A percentile compares a stretch with the other conserved stretches of the same genome.
Evolutionary conservation across 2,888 invertebrate species (phyloP).

Genomic region (Tromatobia lineatoria): DNA sequence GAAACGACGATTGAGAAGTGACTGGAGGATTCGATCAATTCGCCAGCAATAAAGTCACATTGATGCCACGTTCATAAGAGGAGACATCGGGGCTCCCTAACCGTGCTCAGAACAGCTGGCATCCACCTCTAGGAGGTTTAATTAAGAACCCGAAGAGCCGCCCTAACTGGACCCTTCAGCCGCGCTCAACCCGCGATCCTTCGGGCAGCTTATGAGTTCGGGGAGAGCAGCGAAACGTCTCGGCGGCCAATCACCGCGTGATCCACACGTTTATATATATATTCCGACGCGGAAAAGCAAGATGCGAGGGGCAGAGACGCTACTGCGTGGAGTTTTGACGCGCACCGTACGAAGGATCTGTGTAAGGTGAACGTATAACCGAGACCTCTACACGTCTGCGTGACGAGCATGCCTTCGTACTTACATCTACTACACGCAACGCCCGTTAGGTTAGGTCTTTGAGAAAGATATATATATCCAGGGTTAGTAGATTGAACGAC

Average conservation of each 20-base stretch:
- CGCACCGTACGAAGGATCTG: neutral
- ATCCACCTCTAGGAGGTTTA: constrained; percentile 71
- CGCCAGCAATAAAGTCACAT: constrained; percentile 62
- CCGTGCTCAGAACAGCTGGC: constrained; percentile 64
- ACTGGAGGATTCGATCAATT: constrained; percentile 43
- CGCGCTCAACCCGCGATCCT: constrained; percentile 52
- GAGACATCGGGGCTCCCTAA: constrained; percentile 23
- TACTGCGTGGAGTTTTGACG: neutral
- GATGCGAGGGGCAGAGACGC: constrained; percentile 9
- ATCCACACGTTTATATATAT: constrained; percentile 18
- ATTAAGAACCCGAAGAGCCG: constrained; percentile 74
- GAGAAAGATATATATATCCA: constrained; percentile 27
- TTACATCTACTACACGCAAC: constrained; percentile 36
- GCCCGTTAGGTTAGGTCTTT: constrained; percentile 11
- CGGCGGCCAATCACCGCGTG: constrained; percentile 68
- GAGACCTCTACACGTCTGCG: neutral
- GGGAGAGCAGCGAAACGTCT: constrained; percentile 70
- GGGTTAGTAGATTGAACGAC: constrained; percentile 65
- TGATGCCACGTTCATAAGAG: constrained; percentile 58
- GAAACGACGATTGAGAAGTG: constrained; percentile 30
- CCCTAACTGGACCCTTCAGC: constrained; percentile 47
- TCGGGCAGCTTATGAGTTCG: constrained; percentile 67
- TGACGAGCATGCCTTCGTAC: neutral
- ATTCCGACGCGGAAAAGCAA: neutral
- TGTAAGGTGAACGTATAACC: constrained; percentile 6